Evolutionary conservation across 2,113 vertebrate genomes (phyloP).

Genomic region (Grantiella picta): DNA sequence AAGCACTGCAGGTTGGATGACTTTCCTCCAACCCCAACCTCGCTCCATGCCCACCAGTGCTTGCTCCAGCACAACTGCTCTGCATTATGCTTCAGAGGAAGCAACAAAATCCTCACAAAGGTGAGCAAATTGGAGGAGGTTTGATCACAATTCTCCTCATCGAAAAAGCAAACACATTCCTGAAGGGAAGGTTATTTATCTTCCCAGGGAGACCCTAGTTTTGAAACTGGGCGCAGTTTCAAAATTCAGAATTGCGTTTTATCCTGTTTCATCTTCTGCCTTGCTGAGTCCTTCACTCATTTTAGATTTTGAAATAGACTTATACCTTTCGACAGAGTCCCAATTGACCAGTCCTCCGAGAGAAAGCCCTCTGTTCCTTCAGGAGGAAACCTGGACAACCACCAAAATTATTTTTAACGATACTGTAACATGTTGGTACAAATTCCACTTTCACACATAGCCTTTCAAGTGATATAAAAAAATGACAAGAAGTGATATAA

Average conservation of each 20-base stretch:
- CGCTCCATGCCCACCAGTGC: fast-evolving
- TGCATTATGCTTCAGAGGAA: not conserved
- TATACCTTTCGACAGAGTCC: not conserved
- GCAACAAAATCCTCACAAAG: not conserved
- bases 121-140: not conserved
- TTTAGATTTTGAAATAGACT: not conserved
- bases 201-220: not conserved
- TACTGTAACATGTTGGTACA: not conserved
- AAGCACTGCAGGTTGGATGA: not conserved
- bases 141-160: not conserved
- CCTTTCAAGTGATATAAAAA: not conserved
- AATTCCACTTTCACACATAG: not conserved
- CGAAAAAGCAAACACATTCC: not conserved
- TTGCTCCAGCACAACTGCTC: not conserved
- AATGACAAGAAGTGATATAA: constrained; percentile 25
- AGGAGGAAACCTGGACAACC: constrained; percentile 1
- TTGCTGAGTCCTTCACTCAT: not conserved
- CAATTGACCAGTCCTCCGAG: not conserved
- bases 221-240: not conserved
- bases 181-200: not conserved
- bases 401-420: constrained; percentile 26
- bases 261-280: not conserved
- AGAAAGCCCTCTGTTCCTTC: constrained; percentile 3
- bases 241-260: not conserved
- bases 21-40: not conserved